These are phyloP conservation scores for Dasyornis broadbenti DNA, from an alignment of 2,113 vertebrate species.

Conservation along the genomic window DNA sequence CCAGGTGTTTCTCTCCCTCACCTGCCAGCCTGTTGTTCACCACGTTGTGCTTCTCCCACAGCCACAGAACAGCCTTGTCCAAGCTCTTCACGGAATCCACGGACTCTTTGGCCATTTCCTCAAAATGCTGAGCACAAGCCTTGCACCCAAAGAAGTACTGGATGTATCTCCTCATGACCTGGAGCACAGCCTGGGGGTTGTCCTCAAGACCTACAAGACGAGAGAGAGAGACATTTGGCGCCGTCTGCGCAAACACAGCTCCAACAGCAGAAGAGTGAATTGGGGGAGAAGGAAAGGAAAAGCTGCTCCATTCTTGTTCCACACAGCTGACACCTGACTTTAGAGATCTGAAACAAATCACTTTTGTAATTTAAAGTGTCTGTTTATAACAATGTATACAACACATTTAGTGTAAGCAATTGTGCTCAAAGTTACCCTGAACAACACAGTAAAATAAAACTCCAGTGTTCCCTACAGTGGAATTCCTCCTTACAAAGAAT, in stretches of 20 bases:
- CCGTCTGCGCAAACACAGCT: background rate
- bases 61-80: conserved; percentile 85
- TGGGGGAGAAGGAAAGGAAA: background rate
- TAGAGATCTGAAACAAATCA: background rate
- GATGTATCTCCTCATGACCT: conserved; percentile 82
- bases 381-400: background rate
- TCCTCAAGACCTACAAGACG: conserved; percentile 72
- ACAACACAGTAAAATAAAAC: background rate
- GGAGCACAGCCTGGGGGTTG: conserved; percentile 76
- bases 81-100: conserved; percentile 68
- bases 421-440: background rate
- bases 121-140: conserved; percentile 87
- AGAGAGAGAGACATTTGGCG: background rate
- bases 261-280: background rate
- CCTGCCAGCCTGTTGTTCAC: conserved; percentile 86
- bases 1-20: background rate
- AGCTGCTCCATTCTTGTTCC: background rate
- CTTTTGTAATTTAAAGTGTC: background rate
- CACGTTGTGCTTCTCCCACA: conserved; percentile 91
- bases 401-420: fast-evolving
- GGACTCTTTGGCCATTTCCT: conserved; percentile 78
- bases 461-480: background rate
- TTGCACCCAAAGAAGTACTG: conserved; percentile 87
- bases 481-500: background rate
- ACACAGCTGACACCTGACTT: background rate